These are phyloP conservation scores for Micrastur ruficollis DNA, from an alignment of 2,797 vertebrate species.

Conservation along the genomic window DNA sequence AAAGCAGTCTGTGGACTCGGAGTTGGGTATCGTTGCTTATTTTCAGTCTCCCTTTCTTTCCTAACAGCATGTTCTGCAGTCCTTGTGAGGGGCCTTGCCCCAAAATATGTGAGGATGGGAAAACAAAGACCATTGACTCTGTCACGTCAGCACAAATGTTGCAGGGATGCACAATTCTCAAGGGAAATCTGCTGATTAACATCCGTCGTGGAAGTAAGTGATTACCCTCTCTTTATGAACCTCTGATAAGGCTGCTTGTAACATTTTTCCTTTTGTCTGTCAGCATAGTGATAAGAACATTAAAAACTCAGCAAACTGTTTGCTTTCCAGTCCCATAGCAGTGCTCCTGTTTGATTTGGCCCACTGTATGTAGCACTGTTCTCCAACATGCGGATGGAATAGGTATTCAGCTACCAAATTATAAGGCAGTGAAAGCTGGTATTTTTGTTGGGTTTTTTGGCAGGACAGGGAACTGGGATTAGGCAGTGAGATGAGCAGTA, in stretches of 20 bases:
- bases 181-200: conserved; percentile 93
- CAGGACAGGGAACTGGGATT: neutral
- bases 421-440: neutral
- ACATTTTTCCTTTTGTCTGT: neutral
- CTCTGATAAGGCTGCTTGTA: neutral
- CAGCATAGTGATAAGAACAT: neutral
- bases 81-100: conserved; percentile 94
- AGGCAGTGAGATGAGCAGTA: neutral
- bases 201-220: conserved; percentile 96
- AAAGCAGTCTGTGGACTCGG: neutral
- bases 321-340: neutral
- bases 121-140: conserved; percentile 87
- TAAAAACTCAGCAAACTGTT: neutral
- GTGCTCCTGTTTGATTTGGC: conserved; percentile 25
- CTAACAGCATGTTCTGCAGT: conserved; percentile 90
- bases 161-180: conserved; percentile 93
- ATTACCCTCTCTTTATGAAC: neutral
- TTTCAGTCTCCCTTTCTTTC: neutral
- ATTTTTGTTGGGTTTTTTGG: neutral
- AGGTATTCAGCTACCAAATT: neutral
- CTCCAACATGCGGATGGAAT: neutral
- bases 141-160: conserved; percentile 93
- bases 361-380: neutral
- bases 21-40: neutral
- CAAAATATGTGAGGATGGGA: conserved; percentile 84